These are phyloP conservation scores for Beroe forskalii DNA, from an alignment of 37 sponge, comb jelly and placozoan genomes.

Conservation along the genomic window DNA sequence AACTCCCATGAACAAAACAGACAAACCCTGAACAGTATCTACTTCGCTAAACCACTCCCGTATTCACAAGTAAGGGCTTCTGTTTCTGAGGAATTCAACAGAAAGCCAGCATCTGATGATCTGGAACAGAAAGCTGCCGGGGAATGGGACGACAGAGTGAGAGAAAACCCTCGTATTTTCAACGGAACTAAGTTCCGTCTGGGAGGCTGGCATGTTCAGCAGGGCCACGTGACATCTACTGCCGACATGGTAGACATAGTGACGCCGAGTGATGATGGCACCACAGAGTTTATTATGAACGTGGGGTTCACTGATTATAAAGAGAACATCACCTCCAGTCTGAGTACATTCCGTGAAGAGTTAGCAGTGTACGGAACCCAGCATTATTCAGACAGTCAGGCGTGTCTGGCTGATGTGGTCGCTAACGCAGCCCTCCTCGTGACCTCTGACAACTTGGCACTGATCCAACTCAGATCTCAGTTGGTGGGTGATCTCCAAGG, in stretches of 20 bases:
- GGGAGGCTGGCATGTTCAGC: background rate
- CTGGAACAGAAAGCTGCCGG: background rate
- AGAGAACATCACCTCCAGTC: background rate
- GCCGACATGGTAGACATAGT: background rate
- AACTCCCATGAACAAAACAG: too few species aligned
- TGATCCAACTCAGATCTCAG: constrained; percentile 35
- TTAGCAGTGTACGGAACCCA: background rate
- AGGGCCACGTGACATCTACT: background rate
- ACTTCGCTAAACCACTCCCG: constrained; percentile 20
- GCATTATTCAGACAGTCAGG: background rate
- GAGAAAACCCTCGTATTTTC: constrained; percentile 19
- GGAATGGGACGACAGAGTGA: background rate
- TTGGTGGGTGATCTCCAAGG: background rate
- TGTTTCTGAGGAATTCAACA: background rate
- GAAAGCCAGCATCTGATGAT: background rate
- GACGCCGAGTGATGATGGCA: background rate
- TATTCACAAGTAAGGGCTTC: background rate
- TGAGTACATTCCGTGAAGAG: background rate
- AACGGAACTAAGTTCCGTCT: constrained; percentile 41
- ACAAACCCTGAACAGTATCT: too few species aligned
- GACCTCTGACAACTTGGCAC: constrained; percentile 1
- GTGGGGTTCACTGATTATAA: constrained; percentile 16
- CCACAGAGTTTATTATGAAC: background rate
- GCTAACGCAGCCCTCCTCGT: constrained; percentile 8
- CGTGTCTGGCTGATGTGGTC: constrained; percentile 41